These are phyloP conservation scores for Spodoptera littoralis DNA, from an alignment of 2,888 invertebrate genomes.

Conservation along the genomic window DNA sequence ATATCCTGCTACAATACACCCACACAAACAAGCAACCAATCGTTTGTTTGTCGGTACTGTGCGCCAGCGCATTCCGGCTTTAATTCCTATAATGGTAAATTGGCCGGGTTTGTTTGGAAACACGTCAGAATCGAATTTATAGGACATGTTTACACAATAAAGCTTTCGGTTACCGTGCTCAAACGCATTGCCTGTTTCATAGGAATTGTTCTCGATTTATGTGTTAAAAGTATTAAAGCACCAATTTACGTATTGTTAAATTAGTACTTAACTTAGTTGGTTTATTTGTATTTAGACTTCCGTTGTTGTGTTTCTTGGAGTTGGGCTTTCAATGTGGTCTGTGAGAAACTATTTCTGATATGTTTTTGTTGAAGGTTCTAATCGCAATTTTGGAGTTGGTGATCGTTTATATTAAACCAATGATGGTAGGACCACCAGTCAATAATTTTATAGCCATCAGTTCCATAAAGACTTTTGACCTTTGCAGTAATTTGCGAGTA, in stretches of 20 bases:
- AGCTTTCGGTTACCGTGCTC: slow-evolving; percentile 43
- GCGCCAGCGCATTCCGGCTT: slow-evolving; percentile 45
- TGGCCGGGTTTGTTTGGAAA: slow-evolving; percentile 62
- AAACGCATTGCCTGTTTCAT: slow-evolving; percentile 34
- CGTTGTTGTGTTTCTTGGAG: slow-evolving; percentile 21
- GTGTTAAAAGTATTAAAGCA: slow-evolving; percentile 38
- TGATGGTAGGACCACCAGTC: neutral
- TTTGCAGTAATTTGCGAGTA: slow-evolving; percentile 51
- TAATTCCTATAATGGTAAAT: slow-evolving; percentile 55
- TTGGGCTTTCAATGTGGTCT: too few species aligned
- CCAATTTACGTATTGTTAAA: slow-evolving; percentile 40
- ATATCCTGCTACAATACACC: slow-evolving; percentile 10
- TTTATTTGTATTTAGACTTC: slow-evolving; percentile 27
- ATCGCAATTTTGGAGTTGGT: neutral
- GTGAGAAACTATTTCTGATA: neutral
- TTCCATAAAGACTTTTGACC: slow-evolving; percentile 41
- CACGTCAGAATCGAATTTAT: slow-evolving; percentile 67
- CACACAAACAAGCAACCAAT: slow-evolving; percentile 29
- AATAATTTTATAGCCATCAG: slow-evolving; percentile 1
- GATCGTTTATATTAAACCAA: neutral
- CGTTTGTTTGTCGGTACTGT: slow-evolving; percentile 35
- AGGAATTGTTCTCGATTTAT: slow-evolving; percentile 43
- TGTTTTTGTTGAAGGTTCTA: neutral
- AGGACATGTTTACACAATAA: slow-evolving; percentile 67
- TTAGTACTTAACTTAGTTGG: slow-evolving; percentile 3